These are phyloP conservation scores for Hylaeus anthracinus DNA, from an alignment of 1,140 invertebrate genomes.

Conservation along the genomic window DNA sequence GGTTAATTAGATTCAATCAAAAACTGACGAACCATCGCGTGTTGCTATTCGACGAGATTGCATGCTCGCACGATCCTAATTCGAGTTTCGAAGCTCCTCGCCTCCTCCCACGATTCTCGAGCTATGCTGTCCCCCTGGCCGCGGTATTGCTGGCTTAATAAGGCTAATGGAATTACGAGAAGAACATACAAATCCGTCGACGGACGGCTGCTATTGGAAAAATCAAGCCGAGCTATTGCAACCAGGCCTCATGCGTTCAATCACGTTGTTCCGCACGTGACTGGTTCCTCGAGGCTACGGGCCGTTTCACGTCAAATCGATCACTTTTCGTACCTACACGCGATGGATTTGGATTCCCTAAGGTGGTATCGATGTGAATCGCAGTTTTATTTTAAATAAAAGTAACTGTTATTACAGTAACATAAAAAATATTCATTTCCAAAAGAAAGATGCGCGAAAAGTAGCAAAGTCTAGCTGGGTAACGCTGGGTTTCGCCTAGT, in stretches of 20 bases:
- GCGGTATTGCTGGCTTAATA: constrained; percentile 28
- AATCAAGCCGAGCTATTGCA: constrained; percentile 5
- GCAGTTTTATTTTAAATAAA: no score
- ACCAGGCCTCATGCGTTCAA: neutral
- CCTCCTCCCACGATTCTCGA: neutral
- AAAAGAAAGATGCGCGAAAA: no score
- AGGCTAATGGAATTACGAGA: constrained; percentile 41
- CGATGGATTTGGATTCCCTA: no score
- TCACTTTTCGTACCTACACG: no score
- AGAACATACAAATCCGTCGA: constrained; percentile 32
- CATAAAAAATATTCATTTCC: no score
- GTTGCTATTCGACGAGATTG: constrained; percentile 29
- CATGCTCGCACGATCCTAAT: constrained; percentile 39
- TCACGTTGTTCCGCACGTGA: constrained; percentile 14
- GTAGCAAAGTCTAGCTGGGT: no score
- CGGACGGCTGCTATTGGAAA: neutral
- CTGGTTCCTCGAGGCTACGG: neutral
- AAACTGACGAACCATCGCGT: constrained; percentile 54
- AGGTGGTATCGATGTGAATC: no score
- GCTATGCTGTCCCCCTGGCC: neutral
- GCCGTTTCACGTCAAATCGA: no score
- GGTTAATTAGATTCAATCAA: constrained; percentile 52
- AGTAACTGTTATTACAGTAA: no score
- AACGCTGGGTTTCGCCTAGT: neutral
- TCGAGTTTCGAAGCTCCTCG: constrained; percentile 35